Percentiles rank a stretch among this genome's conserved stretches.
Conservation (phyloP, 2,797 vertebrate species). For the Sebastes nivosus region DNA sequence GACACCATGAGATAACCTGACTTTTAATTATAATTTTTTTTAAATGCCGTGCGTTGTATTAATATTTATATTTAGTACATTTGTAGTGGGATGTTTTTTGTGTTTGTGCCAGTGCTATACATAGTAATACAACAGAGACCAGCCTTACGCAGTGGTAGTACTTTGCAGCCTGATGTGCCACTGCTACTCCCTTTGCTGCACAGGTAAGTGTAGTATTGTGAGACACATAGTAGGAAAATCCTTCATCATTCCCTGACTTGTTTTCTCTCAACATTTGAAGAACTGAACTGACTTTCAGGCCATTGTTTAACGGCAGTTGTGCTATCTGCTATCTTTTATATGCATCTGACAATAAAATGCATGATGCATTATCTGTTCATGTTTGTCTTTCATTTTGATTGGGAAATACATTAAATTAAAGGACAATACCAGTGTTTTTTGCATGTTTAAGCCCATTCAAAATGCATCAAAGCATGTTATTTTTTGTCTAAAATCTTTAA, state of each 20-base stretch:
- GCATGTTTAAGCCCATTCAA: not conserved
- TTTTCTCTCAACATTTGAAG: no score
- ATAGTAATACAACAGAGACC: not conserved
- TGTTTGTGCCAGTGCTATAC: not conserved
- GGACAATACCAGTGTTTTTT: not conserved
- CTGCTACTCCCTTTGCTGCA: slow-evolving; percentile 67
- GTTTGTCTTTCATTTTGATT: not conserved
- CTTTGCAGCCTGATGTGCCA: not conserved
- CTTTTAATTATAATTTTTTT: slow-evolving; percentile 75
- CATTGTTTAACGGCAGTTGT: not conserved
- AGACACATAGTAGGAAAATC: slow-evolving; percentile 85
- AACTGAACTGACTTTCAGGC: not conserved
- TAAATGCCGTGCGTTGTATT: slow-evolving; percentile 26
- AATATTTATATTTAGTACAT: not conserved
- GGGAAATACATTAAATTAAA: not conserved
- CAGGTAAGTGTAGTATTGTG: slow-evolving; percentile 87
- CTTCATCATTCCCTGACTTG: no score
- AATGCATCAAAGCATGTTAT: not conserved
- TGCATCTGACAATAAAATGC: not conserved
- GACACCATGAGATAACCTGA: slow-evolving; percentile 93
- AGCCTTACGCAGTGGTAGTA: not conserved
- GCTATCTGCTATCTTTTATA: not conserved
- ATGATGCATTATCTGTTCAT: not conserved
- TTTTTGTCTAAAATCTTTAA: not conserved
- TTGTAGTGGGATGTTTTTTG: not conserved